Evolutionary conservation across 2,113 vertebrate genomes (phyloP).

Genomic region (Hystrix brachyura): DNA sequence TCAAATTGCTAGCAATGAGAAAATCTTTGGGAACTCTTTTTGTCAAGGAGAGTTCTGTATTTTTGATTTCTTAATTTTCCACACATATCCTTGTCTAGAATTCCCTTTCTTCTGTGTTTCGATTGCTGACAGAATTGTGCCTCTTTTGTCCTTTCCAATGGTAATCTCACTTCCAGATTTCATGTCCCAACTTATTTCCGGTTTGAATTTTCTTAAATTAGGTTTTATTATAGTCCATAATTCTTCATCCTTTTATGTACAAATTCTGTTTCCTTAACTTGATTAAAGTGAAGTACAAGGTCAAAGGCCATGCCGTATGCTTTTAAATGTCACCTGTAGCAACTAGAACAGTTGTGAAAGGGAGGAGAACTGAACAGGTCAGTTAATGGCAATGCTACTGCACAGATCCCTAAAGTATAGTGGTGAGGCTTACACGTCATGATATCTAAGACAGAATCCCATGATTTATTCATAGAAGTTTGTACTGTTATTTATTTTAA

Average conservation of each 20-base stretch:
- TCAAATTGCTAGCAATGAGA: not conserved
- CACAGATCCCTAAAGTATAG: not conserved
- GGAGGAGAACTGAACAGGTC: not conserved
- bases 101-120: not conserved
- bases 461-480: not conserved
- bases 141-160: not conserved
- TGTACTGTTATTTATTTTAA: not conserved
- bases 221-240: not conserved
- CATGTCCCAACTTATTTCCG: not conserved
- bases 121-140: not conserved
- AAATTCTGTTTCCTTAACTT: not conserved
- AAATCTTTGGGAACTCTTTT: not conserved
- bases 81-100: not conserved
- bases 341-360: not conserved
- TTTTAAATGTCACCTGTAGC: not conserved
- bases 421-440: not conserved
- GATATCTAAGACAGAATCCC: not conserved
- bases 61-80: not conserved
- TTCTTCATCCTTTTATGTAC: not conserved
- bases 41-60: not conserved
- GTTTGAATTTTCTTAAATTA: not conserved
- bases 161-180: not conserved
- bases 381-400: not conserved
- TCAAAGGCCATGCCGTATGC: not conserved
- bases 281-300: not conserved